Evolutionary conservation across 2,113 vertebrate species (phyloP).

Genomic region (Gasterosteus nipponicus): DNA sequence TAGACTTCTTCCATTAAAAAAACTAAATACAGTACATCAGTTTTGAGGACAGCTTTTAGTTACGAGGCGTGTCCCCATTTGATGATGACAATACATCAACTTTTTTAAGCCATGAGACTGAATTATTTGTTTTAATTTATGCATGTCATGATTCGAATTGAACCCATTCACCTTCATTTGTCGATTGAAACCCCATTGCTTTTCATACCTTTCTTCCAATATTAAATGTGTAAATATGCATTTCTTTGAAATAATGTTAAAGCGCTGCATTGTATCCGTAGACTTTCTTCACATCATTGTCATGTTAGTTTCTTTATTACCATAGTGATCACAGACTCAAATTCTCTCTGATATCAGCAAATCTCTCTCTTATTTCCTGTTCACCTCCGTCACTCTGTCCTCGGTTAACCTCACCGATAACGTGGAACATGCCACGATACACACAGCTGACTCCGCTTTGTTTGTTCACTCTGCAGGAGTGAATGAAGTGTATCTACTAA

Average conservation of each 20-base stretch:
- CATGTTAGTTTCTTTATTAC: slow-evolving; percentile 5
- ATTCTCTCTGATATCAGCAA: slow-evolving; percentile 11
- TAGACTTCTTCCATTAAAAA: background rate
- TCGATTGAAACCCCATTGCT: background rate
- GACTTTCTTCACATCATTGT: background rate
- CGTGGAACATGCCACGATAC: slow-evolving; percentile 40
- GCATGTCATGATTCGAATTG: background rate
- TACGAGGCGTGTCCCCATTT: background rate
- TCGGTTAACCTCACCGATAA: slow-evolving; percentile 2
- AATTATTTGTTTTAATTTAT: background rate
- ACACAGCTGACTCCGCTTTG: slow-evolving; percentile 17
- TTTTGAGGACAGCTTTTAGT: background rate
- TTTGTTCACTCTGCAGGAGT: background rate
- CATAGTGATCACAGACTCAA: slow-evolving; percentile 10
- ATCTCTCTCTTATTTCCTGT: slow-evolving; percentile 47
- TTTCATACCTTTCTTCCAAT: background rate
- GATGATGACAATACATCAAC: background rate
- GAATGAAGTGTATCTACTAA: slow-evolving; percentile 15
- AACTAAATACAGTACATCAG: background rate
- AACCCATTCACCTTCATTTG: background rate
- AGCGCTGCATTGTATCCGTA: background rate
- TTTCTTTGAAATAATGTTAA: background rate
- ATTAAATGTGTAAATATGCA: background rate
- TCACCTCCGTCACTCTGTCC: slow-evolving; percentile 33
- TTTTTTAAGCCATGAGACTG: background rate